A percentile compares a stretch with the other conserved stretches of the same genome.
These are phyloP conservation scores for Lepidocyrtoides sp. DNA, from an alignment of 2,888 invertebrate species.

Conservation along the genomic window DNA sequence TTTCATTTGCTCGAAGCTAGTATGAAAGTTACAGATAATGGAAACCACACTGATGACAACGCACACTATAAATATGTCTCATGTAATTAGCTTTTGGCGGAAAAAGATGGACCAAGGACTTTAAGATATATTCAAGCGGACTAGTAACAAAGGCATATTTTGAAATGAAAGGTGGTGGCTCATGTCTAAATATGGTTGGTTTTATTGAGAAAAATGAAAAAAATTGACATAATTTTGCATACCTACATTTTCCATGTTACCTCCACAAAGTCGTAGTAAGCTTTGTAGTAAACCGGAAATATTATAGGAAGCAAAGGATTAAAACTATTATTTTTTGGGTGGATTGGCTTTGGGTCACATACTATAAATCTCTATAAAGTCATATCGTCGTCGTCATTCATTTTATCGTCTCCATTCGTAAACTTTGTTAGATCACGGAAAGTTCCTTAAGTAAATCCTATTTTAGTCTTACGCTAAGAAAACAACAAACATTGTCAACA, in stretches of 20 bases:
- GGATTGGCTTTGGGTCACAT: not conserved
- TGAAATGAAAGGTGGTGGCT: not conserved
- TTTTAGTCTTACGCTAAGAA: conserved; percentile 41
- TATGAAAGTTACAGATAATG: not conserved
- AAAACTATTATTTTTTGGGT: conserved; percentile 16
- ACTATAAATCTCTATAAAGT: conserved; percentile 50
- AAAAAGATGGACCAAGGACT: conserved; percentile 38
- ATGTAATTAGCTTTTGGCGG: conserved; percentile 43
- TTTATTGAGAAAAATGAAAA: conserved; percentile 70
- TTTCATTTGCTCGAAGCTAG: conserved; percentile 55
- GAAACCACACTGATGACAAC: conserved; percentile 8
- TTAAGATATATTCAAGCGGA: conserved; percentile 53
- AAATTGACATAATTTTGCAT: conserved; percentile 50
- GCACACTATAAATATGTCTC: not conserved
- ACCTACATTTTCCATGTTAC: conserved; percentile 21
- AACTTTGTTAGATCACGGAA: conserved; percentile 42
- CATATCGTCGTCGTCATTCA: conserved; percentile 17
- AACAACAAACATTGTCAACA: conserved; percentile 50
- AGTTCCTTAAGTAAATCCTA: conserved; percentile 43
- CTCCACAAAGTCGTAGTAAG: not conserved
- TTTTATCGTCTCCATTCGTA: not conserved
- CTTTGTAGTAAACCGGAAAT: not conserved
- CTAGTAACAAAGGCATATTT: not conserved
- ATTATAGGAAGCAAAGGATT: conserved; percentile 22
- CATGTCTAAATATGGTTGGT: conserved; percentile 1